Conservation (phyloP, 2,888 invertebrate genomes). For the Zaprionus bogoriensis region DNA sequence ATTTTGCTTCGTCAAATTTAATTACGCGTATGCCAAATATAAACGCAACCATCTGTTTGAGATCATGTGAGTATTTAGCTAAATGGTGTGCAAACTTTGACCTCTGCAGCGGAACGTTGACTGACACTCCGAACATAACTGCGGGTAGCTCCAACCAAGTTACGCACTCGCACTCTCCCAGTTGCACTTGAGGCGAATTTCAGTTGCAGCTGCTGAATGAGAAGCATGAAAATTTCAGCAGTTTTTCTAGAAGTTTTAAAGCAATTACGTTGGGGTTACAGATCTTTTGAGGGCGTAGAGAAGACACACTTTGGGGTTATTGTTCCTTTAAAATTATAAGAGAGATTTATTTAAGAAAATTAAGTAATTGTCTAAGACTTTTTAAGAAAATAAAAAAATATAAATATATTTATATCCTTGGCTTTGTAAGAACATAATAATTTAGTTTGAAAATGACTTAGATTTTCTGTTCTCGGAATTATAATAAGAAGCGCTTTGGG, state of each 20-base stretch:
- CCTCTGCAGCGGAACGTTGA: neutral
- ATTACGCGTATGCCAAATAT: conserved; percentile 41
- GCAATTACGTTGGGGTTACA: neutral
- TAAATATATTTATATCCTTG: no score
- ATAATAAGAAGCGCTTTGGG: no score
- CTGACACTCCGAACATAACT: neutral
- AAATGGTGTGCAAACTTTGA: conserved; percentile 39
- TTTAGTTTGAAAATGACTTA: no score
- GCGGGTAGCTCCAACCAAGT: neutral
- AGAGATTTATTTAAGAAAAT: no score
- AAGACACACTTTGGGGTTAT: no score
- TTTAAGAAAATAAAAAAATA: no score
- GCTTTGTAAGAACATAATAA: no score
- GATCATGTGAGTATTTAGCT: conserved; percentile 45
- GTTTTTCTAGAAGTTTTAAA: neutral
- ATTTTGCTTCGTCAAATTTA: conserved; percentile 32
- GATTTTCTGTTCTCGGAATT: no score
- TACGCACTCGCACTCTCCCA: neutral
- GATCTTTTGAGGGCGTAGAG: neutral
- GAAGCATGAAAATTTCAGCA: neutral
- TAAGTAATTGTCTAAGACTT: no score
- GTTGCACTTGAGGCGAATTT: neutral
- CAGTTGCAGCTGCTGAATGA: neutral
- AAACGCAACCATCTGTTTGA: conserved; percentile 33
- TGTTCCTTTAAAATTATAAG: no score